Conservation (phyloP, 2,888 invertebrate genomes). For the Orgyia antiqua region DNA sequence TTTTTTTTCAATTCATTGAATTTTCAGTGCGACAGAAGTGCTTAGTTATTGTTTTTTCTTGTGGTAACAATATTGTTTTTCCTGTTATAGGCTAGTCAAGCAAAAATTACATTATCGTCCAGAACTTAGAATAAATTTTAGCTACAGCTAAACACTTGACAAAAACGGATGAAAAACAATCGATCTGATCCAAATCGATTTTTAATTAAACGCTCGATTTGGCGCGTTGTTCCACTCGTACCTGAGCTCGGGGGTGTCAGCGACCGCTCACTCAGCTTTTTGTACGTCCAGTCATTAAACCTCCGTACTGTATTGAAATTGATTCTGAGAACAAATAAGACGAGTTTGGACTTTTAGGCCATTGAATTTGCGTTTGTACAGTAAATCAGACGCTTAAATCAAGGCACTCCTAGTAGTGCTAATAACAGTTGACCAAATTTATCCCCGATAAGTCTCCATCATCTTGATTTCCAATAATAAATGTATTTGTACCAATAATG, state of each 20-base stretch:
- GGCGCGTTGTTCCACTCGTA: conserved; percentile 12
- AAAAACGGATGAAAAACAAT: conserved; percentile 9
- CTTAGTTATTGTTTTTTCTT: no score
- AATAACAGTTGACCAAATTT: no score
- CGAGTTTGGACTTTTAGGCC: conserved; percentile 21
- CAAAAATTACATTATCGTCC: neutral
- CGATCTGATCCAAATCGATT: conserved; percentile 17
- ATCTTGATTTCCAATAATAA: no score
- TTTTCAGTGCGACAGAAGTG: no score
- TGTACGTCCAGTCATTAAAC: conserved; percentile 42
- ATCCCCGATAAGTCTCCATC: no score
- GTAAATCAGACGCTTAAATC: no score
- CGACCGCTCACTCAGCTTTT: conserved; percentile 38
- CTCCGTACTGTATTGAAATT: conserved; percentile 37
- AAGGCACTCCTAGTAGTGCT: no score
- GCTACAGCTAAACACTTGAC: neutral
- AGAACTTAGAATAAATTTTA: conserved; percentile 3
- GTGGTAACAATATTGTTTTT: conserved; percentile 1
- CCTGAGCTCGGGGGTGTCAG: conserved; percentile 31
- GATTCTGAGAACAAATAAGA: conserved; percentile 46
- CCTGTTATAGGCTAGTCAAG: conserved; percentile 2
- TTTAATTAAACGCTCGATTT: conserved; percentile 25
- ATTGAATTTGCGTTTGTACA: conserved; percentile 21
- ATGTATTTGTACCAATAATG: no score
- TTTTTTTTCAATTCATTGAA: no score